A percentile compares a stretch with the other conserved stretches of the same genome.
Conservation (phyloP, 1,140 invertebrate species). For the Cecropterus lyciades region DNA sequence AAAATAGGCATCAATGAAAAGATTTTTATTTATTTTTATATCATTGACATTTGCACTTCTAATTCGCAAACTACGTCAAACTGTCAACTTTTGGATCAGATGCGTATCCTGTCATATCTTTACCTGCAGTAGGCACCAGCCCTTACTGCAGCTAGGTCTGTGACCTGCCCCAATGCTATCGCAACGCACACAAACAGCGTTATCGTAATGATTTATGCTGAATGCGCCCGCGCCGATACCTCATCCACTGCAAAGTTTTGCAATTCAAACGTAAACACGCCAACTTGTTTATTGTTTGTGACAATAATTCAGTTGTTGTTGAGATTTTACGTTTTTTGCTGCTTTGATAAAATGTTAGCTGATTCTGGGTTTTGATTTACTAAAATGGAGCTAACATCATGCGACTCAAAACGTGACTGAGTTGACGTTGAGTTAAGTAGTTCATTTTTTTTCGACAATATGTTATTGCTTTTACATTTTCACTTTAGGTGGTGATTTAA, state of each 20-base stretch:
- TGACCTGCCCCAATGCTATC: slow-evolving; percentile 53
- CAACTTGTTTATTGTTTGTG: slow-evolving; percentile 20
- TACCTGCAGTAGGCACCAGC: background rate
- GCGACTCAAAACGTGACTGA: no score
- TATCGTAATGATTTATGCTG: slow-evolving; percentile 50
- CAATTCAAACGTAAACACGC: slow-evolving; percentile 37
- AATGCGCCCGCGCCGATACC: slow-evolving; percentile 40
- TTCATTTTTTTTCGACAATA: no score
- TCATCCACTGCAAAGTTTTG: slow-evolving; percentile 34
- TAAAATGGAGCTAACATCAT: no score
- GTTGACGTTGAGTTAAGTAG: no score
- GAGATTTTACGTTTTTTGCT: background rate
- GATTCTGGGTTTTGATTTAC: background rate
- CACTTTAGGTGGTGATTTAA: no score
- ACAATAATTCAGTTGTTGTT: background rate
- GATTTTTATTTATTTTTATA: no score
- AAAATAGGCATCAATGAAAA: no score
- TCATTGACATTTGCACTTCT: no score
- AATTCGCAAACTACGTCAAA: no score
- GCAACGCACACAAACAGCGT: slow-evolving; percentile 34
- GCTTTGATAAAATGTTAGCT: background rate
- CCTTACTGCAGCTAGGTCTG: slow-evolving; percentile 38
- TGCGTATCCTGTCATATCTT: background rate
- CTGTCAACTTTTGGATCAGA: no score
- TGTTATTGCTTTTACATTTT: no score